phyloP scores from a whole-genome alignment of 2,888 invertebrate species.

The Xanthorhoe spadicearia region DNA sequence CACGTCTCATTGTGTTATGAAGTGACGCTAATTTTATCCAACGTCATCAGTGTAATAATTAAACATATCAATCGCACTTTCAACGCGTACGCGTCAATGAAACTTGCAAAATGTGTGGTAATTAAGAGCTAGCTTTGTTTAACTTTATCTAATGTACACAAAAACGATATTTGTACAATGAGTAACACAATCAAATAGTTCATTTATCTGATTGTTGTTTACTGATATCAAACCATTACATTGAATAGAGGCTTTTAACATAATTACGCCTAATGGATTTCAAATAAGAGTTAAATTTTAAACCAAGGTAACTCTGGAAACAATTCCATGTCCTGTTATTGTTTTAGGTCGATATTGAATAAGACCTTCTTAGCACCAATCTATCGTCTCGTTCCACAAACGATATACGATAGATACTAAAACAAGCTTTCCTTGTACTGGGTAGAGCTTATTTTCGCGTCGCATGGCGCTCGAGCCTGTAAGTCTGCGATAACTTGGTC shows the following conservation, averaged over 20 bases:
- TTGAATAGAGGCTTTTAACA: conserved; percentile 50
- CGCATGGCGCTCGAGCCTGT: conserved; percentile 63
- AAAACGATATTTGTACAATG: conserved; percentile 20
- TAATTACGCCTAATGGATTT: conserved; percentile 56
- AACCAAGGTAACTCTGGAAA: conserved; percentile 52
- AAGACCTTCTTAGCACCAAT: conserved; percentile 63
- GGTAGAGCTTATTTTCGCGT: conserved; percentile 63
- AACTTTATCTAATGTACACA: conserved; percentile 39
- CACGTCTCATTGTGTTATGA: conserved; percentile 72
- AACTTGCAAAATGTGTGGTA: conserved; percentile 65
- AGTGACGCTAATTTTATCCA: conserved; percentile 64
- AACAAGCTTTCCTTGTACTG: conserved; percentile 51
- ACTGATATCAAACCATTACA: conserved; percentile 32
- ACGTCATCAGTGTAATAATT: conserved; percentile 69
- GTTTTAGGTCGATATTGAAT: conserved; percentile 71
- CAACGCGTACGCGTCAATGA: conserved; percentile 53
- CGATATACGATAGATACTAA: conserved; percentile 51
- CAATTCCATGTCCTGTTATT: conserved; percentile 61
- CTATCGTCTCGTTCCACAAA: conserved; percentile 56
- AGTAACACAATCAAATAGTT: conserved; percentile 17
- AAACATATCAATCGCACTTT: conserved; percentile 65
- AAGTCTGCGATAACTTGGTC: conserved; percentile 80
- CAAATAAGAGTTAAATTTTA: conserved; percentile 54
- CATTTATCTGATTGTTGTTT: conserved; percentile 33
- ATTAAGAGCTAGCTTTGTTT: conserved; percentile 52